phyloP scores from a whole-genome alignment of 1,140 invertebrate species.

The Teleopsis dalmanni region DNA sequence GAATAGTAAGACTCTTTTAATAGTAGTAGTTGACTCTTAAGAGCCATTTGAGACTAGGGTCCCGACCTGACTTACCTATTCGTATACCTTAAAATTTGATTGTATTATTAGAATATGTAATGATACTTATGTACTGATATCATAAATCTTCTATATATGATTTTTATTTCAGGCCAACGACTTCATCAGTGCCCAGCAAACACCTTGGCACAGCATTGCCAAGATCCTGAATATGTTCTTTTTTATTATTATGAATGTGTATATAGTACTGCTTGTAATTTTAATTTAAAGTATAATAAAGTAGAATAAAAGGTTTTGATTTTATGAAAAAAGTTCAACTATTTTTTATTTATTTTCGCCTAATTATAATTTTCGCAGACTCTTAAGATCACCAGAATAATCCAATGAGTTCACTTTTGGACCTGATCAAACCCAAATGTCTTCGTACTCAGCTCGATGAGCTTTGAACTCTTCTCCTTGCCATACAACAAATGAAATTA shows the following conservation, averaged over 20 bases:
- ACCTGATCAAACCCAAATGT: neutral
- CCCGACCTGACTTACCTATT: too few relatives aligned
- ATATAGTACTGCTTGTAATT: constrained; percentile 16
- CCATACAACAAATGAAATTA: too few relatives aligned
- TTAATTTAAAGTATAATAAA: neutral
- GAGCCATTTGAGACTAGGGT: too few relatives aligned
- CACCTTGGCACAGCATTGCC: constrained; percentile 33
- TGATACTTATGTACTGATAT: too few relatives aligned
- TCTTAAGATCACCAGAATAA: too few relatives aligned
- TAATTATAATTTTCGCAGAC: too few relatives aligned
- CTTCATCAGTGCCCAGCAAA: constrained; percentile 21
- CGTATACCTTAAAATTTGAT: too few relatives aligned
- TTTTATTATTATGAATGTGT: constrained; percentile 10
- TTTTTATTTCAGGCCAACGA: constrained; percentile 17
- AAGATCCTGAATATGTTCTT: constrained; percentile 29
- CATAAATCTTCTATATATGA: too few relatives aligned
- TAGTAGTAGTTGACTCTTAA: too few relatives aligned
- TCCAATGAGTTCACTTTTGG: too few relatives aligned
- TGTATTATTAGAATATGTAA: too few relatives aligned
- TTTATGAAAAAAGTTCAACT: constrained; percentile 10
- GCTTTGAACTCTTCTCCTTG: constrained; percentile 1
- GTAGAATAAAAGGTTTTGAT: neutral
- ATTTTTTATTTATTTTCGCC: neutral
- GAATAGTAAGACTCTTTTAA: too few relatives aligned
- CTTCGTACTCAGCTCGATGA: neutral